phyloP scores from a whole-genome alignment of 2,888 invertebrate genomes.

The Eubasilissa splendida region DNA sequence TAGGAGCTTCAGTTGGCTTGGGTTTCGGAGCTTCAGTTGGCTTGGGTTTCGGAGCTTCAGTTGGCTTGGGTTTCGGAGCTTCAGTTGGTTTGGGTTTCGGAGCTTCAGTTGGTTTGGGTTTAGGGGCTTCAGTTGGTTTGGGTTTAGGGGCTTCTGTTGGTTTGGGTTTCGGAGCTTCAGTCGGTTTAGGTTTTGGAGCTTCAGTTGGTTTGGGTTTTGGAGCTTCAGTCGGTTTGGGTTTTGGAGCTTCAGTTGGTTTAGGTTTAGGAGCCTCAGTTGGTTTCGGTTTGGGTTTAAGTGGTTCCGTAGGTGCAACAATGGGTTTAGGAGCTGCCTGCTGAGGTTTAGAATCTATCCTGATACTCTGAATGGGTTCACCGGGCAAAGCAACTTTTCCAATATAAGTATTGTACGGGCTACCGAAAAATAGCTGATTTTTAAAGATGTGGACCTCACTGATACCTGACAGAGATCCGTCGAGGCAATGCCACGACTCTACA shows the following conservation, averaged over 20 bases:
- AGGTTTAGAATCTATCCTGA: slow-evolving; percentile 59
- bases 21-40: slow-evolving; percentile 57
- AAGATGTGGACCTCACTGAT: slow-evolving; percentile 80
- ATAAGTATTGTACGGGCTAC: slow-evolving; percentile 79
- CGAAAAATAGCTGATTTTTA: slow-evolving; percentile 77
- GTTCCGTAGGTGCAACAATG: slow-evolving; percentile 58
- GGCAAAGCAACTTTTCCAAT: slow-evolving; percentile 77
- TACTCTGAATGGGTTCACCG: slow-evolving; percentile 61
- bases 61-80: slow-evolving; percentile 60
- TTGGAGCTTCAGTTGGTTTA: slow-evolving; percentile 59
- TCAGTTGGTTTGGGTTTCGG: slow-evolving; percentile 59
- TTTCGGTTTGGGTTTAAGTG: slow-evolving; percentile 57
- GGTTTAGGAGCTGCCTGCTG: slow-evolving; percentile 58
- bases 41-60: slow-evolving; percentile 57
- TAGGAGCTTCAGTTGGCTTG: slow-evolving; percentile 58
- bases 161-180: slow-evolving; percentile 58
- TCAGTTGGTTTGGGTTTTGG: slow-evolving; percentile 58
- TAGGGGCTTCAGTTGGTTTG: slow-evolving; percentile 59
- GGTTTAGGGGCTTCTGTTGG: slow-evolving; percentile 58
- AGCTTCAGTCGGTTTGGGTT: slow-evolving; percentile 60
- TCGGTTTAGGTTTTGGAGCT: slow-evolving; percentile 59
- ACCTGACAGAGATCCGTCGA: slow-evolving; percentile 70
- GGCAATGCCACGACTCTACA: slow-evolving; percentile 78
- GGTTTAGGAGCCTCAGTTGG: slow-evolving; percentile 59
- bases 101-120: slow-evolving; percentile 60